Evolutionary conservation across 2,888 invertebrate species (phyloP).

Genomic region (Stenchaetothrips biformis): DNA sequence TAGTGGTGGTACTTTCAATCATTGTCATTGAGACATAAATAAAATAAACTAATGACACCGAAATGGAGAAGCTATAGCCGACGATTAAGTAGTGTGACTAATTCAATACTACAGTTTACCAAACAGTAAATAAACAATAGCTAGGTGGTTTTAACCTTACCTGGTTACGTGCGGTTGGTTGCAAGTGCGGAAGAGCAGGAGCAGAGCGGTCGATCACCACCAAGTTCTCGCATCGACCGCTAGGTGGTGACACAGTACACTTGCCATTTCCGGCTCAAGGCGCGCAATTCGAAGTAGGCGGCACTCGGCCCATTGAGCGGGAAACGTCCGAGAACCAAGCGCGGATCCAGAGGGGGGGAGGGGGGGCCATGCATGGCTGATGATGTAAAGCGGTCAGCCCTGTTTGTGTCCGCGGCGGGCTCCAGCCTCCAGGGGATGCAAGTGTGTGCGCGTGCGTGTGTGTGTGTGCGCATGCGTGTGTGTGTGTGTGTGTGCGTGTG

Average conservation of each 20-base stretch:
- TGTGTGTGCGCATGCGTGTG: not conserved
- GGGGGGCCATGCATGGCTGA: not conserved
- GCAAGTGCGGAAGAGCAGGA: not conserved
- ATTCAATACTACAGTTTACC: no score
- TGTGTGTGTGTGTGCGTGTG: not conserved
- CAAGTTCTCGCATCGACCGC: not conserved
- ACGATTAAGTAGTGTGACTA: no score
- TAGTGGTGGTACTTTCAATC: no score
- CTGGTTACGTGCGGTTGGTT: not conserved
- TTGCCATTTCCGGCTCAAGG: not conserved
- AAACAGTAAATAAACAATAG: no score
- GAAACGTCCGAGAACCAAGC: no score
- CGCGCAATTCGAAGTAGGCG: not conserved
- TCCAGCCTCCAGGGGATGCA: not conserved
- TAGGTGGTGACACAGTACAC: not conserved
- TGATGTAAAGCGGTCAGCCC: not conserved
- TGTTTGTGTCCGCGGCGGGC: not conserved
- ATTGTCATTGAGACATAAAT: no score
- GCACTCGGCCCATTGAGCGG: not conserved
- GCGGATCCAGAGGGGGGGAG: no score
- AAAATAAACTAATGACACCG: no score
- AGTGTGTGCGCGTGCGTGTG: not conserved
- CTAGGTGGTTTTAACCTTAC: no score
- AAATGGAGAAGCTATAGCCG: no score
- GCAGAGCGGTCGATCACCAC: not conserved